phyloP scores from a whole-genome alignment of 1,140 invertebrate species.

The Pomacea maculata region DNA sequence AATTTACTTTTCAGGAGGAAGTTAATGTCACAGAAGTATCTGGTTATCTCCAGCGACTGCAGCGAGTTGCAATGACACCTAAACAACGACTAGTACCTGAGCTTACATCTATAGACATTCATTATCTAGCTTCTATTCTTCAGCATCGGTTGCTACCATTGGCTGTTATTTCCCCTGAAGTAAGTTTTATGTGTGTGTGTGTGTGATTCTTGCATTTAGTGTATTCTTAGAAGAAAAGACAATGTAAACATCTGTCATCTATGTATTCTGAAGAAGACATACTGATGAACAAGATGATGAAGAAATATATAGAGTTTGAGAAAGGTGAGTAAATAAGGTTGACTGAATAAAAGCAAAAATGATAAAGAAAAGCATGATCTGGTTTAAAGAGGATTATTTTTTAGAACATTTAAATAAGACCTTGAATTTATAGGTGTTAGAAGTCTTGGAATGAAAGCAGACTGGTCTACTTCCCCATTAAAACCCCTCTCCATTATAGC shows the following conservation, averaged over 20 bases:
- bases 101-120: constrained; percentile 8
- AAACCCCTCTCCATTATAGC: no score
- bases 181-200: neutral
- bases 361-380: no score
- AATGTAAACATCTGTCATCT: no score
- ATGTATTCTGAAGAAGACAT: no score
- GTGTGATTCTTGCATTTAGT: neutral
- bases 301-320: no score
- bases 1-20: constrained; percentile 11
- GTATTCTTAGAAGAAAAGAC: neutral
- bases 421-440: no score
- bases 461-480: no score
- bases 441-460: no score
- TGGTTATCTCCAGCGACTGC: constrained; percentile 6
- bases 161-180: neutral
- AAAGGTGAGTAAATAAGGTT: no score
- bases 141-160: constrained; percentile 15
- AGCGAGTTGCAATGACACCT: neutral
- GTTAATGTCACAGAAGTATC: constrained; percentile 8
- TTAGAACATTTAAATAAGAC: no score
- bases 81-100: constrained; percentile 8
- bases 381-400: no score
- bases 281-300: neutral
- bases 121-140: constrained; percentile 17
- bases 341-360: no score